Conservation (phyloP, 2,797 vertebrate genomes). For the Aphelocoma californica region DNA sequence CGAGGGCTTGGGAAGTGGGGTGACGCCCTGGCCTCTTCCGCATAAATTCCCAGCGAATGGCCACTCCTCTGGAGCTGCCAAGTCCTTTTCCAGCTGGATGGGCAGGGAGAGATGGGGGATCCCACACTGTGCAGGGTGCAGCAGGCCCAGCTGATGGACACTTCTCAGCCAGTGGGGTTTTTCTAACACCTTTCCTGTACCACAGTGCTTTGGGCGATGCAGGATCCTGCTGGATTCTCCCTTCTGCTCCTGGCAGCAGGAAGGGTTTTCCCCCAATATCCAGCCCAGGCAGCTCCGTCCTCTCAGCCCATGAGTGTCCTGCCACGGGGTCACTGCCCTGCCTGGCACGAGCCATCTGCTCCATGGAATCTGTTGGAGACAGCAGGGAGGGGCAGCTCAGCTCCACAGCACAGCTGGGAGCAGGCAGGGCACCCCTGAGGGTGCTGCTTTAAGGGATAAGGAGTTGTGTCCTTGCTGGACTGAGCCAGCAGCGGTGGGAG, state of each 20-base stretch:
- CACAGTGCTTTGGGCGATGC: rapidly evolving
- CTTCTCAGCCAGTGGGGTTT: neutral
- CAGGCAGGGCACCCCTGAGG: neutral
- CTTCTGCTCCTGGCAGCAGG: neutral
- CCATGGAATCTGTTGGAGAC: neutral
- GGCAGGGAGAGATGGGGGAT: neutral
- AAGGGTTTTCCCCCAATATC: neutral
- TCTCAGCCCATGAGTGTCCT: neutral
- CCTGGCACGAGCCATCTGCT: rapidly evolving
- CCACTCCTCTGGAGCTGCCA: neutral
- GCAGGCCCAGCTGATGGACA: neutral
- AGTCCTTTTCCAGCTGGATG: neutral
- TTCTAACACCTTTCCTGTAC: neutral
- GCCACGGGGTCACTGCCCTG: rapidly evolving
- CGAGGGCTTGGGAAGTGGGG: neutral
- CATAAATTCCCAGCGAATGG: neutral
- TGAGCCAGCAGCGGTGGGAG: neutral
- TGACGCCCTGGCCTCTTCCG: neutral
- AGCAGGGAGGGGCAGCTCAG: rapidly evolving
- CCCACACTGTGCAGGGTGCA: neutral
- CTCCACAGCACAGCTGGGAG: neutral
- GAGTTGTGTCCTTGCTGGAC: neutral
- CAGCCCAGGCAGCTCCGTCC: neutral
- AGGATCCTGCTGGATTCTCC: neutral
- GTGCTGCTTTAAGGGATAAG: neutral